Base-by-base conservation (phyloP, 2,113 vertebrate species). In the Notothenia coriiceps region DNA sequence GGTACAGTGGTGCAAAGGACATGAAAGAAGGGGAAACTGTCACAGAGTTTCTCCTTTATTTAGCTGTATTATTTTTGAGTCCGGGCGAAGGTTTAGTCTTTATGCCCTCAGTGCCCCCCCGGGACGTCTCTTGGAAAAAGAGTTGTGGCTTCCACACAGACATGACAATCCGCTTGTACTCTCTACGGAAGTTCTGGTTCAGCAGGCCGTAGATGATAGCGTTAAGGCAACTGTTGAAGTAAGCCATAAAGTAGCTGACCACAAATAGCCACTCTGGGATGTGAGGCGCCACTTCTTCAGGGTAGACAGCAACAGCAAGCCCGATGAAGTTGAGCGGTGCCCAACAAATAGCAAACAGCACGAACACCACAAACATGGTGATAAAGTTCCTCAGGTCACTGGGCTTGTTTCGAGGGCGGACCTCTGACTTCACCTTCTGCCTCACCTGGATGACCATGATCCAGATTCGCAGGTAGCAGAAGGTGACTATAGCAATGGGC, bases 151-250 rank as follows among this genome's bases (percentile, higher is more conserved):
- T 76, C 85, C 85, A 86, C 51, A 83, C 46, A 0, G 85, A 86
- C 80, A 44, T 86, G 18, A 86, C 5, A 46, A 86, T 86, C 33
- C 68, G 67, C 14, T 86, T 83, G 57, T 86, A 86, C 47, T 86
- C 85, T 22, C 80, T 71, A 6, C 85, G 85, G 47, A 86, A 86
- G 80, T 86, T 86, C 52, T 86, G 85, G 73, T 86, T 86, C 10
- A 86, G 67, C 70, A 86, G 68, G 14, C 84, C 84, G 5, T 86
- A 86, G 18, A 86, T 83, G 22, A 86, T 71, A n/a, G 84, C 79
- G 14, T 86, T 86, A 82, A 86, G 84, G 75, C 84, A 86, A 57
- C 84, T 86, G 79, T 86, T 86, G 61, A 86, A 86, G 66, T 86
- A 86, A 50, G 84, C 84, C 84, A 86, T 86, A 55, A 82, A 86